Evolutionary conservation across 2,797 vertebrate genomes (phyloP).

Genomic region (Sardinella longiceps): DNA sequence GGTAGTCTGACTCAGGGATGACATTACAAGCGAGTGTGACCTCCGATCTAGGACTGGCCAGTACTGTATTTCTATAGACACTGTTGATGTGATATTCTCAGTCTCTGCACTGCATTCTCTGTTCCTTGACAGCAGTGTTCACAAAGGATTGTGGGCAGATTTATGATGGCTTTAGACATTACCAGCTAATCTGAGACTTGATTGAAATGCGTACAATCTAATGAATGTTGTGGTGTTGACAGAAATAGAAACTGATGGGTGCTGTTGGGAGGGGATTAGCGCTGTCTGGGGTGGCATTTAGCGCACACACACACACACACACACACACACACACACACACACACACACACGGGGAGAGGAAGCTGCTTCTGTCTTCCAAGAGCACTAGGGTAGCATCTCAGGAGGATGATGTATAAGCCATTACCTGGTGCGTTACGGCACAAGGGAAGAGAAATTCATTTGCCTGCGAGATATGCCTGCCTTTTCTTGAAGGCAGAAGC

Average conservation of each 20-base stretch:
- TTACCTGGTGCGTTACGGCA: neutral
- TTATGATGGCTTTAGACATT: slow-evolving; percentile 1
- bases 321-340: neutral
- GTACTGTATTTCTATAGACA: neutral
- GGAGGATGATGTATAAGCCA: neutral
- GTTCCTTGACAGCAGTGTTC: slow-evolving; percentile 7
- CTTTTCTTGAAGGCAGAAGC: neutral
- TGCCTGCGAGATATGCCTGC: neutral
- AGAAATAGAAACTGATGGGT: slow-evolving; percentile 13
- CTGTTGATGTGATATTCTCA: neutral
- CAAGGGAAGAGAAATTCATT: slow-evolving; percentile 6
- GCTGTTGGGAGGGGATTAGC: neutral
- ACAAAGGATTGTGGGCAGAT: neutral
- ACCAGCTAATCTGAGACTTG: slow-evolving; percentile 4
- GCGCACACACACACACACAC: neutral
- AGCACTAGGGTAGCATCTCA: neutral
- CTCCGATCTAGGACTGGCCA: neutral
- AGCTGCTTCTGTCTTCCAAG: neutral
- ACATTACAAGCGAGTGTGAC: slow-evolving; percentile 1
- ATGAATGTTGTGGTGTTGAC: slow-evolving; percentile 20
- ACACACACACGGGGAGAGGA: neutral
- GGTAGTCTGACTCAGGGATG: neutral
- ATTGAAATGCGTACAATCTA: neutral
- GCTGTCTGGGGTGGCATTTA: slow-evolving; percentile 13
- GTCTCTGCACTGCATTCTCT: neutral